These are phyloP conservation scores for Pedetes capensis DNA, from an alignment of 2,113 vertebrate species.

Conservation along the genomic window DNA sequence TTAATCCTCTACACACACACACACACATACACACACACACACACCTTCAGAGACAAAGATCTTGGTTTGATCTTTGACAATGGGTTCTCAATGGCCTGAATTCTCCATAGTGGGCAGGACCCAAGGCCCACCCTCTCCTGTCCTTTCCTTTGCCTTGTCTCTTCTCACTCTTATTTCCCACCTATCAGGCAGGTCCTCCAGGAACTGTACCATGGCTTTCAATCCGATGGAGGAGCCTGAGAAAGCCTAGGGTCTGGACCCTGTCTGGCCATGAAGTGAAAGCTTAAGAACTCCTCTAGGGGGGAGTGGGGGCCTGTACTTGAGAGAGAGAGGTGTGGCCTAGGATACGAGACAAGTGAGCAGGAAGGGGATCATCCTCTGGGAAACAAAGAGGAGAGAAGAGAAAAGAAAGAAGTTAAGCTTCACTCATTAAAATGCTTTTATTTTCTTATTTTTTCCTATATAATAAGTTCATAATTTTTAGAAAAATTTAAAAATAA, in stretches of 20 bases:
- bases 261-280: background rate
- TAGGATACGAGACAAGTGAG: background rate
- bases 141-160: background rate
- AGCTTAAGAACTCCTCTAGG: background rate
- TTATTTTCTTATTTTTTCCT: background rate
- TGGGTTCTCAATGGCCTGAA: background rate
- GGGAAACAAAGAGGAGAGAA: background rate
- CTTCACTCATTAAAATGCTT: background rate
- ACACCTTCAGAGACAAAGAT: background rate
- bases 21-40: background rate
- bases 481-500: background rate
- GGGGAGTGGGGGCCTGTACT: background rate
- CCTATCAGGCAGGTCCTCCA: background rate
- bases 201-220: background rate
- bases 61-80: background rate
- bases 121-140: no score
- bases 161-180: background rate
- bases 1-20: conserved; percentile 36
- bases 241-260: background rate
- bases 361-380: background rate
- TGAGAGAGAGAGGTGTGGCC: background rate
- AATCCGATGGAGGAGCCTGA: fast-evolving
- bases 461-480: background rate
- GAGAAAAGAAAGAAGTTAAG: background rate
- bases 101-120: background rate